Evolutionary conservation across 2,888 invertebrate genomes (phyloP), one percentile per base, ranked within the genome.

Genomic region (Caenorhabditis macrosperma): DNA sequence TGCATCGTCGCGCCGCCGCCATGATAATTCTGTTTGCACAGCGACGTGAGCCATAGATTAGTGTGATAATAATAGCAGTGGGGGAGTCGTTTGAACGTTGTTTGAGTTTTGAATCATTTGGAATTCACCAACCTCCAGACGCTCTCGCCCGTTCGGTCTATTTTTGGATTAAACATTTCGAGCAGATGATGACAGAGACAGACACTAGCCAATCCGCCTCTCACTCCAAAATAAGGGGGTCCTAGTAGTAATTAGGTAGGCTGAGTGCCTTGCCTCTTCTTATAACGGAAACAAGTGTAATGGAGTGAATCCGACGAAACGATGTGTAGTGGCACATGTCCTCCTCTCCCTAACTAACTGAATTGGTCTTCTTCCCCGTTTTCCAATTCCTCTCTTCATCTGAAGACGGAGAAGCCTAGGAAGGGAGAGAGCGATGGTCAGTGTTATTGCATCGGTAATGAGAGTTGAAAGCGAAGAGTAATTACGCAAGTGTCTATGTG

Each of bases 21-120:
- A 64, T 72, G 55, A 72, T 72, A 72, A 72, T 63, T 64, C 50
- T 72, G 24, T 72, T 72, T 64, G 72, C 38, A 10, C 63, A 57
- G 38, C 72, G 72, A 72, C 72, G 72, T 72, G 72, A 72, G 72
- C 72, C 72, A 72, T 72, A 72, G 72, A 72, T 72, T 72, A 72
- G 55, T 48, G 72, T 72, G 72, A 72, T 72, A 72, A 72, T 63
- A 72, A 64, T 72, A 64, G 63, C 35, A n/a, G n/a, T n/a, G 26
- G 22, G 12, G 12, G 52, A 28, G 28, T 10, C 28, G 3, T 41
- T 46, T 7, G 46, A 17, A n/a, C 2, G 30, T 24, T 63, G 48
- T 72, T 72, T 72, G 63, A 50, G 44, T 63, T 72, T 72, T 64
- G 72, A 72, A 72, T 72, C 54, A 67, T 30, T 35, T 20, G 15